Evolutionary conservation across 2,888 invertebrate genomes (phyloP).

Genomic region (Sicus ferrugineus): DNA sequence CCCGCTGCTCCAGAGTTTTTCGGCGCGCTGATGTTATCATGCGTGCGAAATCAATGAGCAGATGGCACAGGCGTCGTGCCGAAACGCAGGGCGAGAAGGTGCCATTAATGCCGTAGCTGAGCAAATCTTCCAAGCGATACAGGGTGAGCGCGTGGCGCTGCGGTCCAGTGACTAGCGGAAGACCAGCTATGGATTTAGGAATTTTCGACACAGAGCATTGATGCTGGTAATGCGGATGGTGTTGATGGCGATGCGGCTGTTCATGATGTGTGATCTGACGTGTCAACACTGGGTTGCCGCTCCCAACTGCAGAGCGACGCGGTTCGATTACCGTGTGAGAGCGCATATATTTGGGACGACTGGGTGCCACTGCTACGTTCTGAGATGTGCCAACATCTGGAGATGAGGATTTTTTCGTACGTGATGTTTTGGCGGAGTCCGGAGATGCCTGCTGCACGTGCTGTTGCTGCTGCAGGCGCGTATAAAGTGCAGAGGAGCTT

Average conservation of each 20-base stretch:
- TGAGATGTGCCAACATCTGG: slow-evolving; percentile 35
- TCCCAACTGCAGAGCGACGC: slow-evolving; percentile 49
- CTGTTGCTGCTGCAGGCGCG: slow-evolving; percentile 55
- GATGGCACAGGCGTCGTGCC: slow-evolving; percentile 74
- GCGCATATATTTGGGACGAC: slow-evolving; percentile 64
- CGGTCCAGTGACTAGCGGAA: slow-evolving; percentile 76
- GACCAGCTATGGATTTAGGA: slow-evolving; percentile 66
- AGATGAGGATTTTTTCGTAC: slow-evolving; percentile 50
- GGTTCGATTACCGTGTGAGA: slow-evolving; percentile 65
- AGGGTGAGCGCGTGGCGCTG: slow-evolving; percentile 80
- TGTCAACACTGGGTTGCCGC: slow-evolving; percentile 34
- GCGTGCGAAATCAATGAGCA: slow-evolving; percentile 79
- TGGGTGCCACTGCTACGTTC: slow-evolving; percentile 47
- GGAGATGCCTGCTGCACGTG: slow-evolving; percentile 24
- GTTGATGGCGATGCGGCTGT: not conserved
- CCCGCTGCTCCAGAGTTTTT: slow-evolving; percentile 81
- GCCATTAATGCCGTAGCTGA: slow-evolving; percentile 73
- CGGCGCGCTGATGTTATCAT: slow-evolving; percentile 83
- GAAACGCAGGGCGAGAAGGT: slow-evolving; percentile 71
- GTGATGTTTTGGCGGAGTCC: slow-evolving; percentile 52
- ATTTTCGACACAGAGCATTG: slow-evolving; percentile 53
- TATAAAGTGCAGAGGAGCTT: slow-evolving; percentile 61
- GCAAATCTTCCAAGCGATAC: slow-evolving; percentile 77
- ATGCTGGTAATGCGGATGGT: not conserved
- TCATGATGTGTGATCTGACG: slow-evolving; percentile 26